Percentiles rank a stretch among this genome's conserved stretches.
These are phyloP conservation scores for Chlorodrepanis virens DNA, from an alignment of 2,113 vertebrate genomes.

Conservation along the genomic window DNA sequence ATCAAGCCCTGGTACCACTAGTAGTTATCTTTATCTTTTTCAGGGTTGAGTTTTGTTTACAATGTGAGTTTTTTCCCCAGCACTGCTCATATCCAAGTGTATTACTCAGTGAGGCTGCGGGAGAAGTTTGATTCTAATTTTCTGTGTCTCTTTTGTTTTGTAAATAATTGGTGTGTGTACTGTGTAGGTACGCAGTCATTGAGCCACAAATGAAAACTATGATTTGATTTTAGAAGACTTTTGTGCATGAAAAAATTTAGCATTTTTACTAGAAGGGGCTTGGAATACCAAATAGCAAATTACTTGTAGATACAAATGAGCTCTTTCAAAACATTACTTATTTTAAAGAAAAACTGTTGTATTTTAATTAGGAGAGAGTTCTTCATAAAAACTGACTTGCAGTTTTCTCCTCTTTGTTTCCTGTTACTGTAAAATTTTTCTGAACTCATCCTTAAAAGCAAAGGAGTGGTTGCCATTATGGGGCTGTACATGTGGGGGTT, in stretches of 20 bases:
- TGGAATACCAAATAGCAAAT: neutral
- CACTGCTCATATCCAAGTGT: neutral
- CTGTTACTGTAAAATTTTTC: neutral
- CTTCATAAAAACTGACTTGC: neutral
- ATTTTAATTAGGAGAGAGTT: neutral
- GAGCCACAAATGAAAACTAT: neutral
- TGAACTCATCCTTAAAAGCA: neutral
- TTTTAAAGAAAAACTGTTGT: neutral
- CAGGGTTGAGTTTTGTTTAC: neutral
- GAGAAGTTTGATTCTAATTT: neutral
- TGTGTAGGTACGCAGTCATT: rapidly evolving
- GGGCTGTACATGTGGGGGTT: neutral
- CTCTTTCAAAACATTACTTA: neutral
- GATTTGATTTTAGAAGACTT: neutral
- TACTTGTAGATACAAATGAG: neutral
- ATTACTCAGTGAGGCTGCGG: neutral
- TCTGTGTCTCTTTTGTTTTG: neutral
- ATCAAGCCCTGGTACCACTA: neutral
- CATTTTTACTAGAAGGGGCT: neutral
- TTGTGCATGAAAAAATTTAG: neutral
- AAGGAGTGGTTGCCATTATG: neutral
- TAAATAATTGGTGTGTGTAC: neutral
- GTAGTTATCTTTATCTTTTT: neutral
- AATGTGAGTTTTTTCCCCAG: neutral
- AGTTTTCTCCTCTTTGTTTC: neutral